Percentiles rank a stretch among this genome's conserved stretches.
phyloP scores from a whole-genome alignment of 2,888 invertebrate species.

The Tenthredo notha region DNA sequence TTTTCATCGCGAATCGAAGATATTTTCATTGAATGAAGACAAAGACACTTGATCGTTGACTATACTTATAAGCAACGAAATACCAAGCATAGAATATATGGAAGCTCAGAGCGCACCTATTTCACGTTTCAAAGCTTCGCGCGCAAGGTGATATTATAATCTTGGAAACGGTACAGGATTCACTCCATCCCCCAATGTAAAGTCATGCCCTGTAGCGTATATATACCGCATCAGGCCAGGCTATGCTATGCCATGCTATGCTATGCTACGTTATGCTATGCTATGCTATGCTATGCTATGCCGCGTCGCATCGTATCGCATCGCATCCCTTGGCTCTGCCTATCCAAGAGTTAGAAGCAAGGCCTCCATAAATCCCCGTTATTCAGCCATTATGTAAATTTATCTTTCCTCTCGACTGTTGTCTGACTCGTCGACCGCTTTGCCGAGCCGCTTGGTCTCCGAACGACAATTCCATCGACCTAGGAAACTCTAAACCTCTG shows the following conservation, averaged over 20 bases:
- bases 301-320: conserved; percentile 3
- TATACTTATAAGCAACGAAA: not conserved
- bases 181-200: conserved; percentile 7
- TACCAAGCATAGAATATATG: not conserved
- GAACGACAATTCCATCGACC: conserved; percentile 52
- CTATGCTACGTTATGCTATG: not conserved
- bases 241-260: not conserved
- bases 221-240: not conserved
- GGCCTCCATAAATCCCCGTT: conserved; percentile 52
- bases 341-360: conserved; percentile 36
- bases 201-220: not conserved
- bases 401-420: conserved; percentile 51
- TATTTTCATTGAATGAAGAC: not conserved
- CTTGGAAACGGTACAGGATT: conserved; percentile 2
- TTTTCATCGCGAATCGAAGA: not conserved
- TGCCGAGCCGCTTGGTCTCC: conserved; percentile 32
- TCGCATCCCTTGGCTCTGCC: conserved; percentile 32
- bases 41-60: not conserved
- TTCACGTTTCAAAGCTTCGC: conserved; percentile 35
- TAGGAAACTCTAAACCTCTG: conserved; percentile 38
- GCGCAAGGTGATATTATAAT: conserved; percentile 39
- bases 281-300: not conserved
- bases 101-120: not conserved
- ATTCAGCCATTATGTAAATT: conserved; percentile 53
- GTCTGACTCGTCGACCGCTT: conserved; percentile 43